Base-by-base conservation (phyloP, 2,888 invertebrate genomes). In the Magallana nippona region DNA sequence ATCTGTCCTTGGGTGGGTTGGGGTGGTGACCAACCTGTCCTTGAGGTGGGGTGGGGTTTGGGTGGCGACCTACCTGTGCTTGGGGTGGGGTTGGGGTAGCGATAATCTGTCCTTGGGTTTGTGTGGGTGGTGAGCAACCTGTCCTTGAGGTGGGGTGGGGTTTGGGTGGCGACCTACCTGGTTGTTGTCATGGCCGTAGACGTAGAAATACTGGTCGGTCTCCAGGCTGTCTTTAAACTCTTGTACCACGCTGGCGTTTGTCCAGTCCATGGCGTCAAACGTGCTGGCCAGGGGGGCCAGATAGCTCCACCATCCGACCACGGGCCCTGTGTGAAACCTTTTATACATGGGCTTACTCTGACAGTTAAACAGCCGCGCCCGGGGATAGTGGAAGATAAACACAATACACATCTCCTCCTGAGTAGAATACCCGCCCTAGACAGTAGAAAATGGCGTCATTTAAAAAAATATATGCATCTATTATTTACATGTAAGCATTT, bases 391-490 rank as follows among this genome's bases (percentile, higher is more conserved):
- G 82, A 90, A 87, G 15, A 88, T 78, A 80, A 90, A 91, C 1
- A 88, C 86, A 2, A 91, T 71, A 85, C 92, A 92, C 92, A 91
- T 91, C 81, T 92, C 92, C 10, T 91, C 87, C 15, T 77, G 19
- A 1, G 91, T 91, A 1, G 87, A 87, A 10, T 88, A 79, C 5
- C 91, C 92, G 27, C 92, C 92, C 91, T 91, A 81, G 1, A 78
- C 27, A 19, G 19, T 17, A 19, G 2, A 11, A 55, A 71, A 32
- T 5, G 44, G 32, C 27, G 13, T 27, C 13, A 13, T 27, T 19
- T 10, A 10, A 22, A 13, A n/a, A 22, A 3, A 22, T 27, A 44
- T 8, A 44, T 44, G 8, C 27, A 17, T 19, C 44, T 44, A 0
- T 44, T 8, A 44, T 44, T 44, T 44, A 44, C 5, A 44, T 44